Evolutionary conservation across 2,888 invertebrate species (phyloP).

Genomic region (Hirtodrosophila duncani): DNA sequence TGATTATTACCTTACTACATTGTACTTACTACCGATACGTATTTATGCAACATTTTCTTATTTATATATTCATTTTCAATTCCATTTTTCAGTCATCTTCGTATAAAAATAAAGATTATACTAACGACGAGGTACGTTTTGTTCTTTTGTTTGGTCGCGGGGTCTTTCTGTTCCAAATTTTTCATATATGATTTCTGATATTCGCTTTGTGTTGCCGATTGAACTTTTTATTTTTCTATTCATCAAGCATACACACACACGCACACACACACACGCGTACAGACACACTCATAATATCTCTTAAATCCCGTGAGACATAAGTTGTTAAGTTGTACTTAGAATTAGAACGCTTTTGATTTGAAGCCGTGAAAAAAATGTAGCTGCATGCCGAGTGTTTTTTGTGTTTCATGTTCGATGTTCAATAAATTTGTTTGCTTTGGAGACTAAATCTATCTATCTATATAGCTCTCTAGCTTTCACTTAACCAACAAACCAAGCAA

Average conservation of each 20-base stretch:
- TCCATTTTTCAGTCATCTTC: conserved; percentile 68
- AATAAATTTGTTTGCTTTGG: too few relatives aligned
- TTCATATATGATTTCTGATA: conserved; percentile 1
- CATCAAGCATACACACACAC: conserved; percentile 2
- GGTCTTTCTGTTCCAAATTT: conserved; percentile 5
- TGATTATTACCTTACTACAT: background rate
- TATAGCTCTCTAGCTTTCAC: too few relatives aligned
- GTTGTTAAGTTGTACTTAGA: conserved; percentile 1
- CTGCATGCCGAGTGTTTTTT: too few relatives aligned
- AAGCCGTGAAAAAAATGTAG: too few relatives aligned
- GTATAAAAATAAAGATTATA: conserved; percentile 65
- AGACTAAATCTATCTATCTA: too few relatives aligned
- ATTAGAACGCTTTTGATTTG: too few relatives aligned
- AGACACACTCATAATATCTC: conserved; percentile 3
- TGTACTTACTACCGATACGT: too few relatives aligned
- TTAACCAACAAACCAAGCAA: conserved; percentile 17
- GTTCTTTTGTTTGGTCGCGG: conserved; percentile 41
- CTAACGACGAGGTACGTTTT: conserved; percentile 72
- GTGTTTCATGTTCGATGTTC: too few relatives aligned
- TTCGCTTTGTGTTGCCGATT: conserved; percentile 10
- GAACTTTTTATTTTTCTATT: conserved; percentile 1
- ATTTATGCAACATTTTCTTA: too few relatives aligned
- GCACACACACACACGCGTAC: conserved; percentile 2
- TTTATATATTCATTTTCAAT: conserved; percentile 50
- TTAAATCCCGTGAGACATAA: too few relatives aligned